Evolutionary conservation across 2,888 invertebrate genomes (phyloP).

Genomic region (Argyra leucocephala): DNA sequence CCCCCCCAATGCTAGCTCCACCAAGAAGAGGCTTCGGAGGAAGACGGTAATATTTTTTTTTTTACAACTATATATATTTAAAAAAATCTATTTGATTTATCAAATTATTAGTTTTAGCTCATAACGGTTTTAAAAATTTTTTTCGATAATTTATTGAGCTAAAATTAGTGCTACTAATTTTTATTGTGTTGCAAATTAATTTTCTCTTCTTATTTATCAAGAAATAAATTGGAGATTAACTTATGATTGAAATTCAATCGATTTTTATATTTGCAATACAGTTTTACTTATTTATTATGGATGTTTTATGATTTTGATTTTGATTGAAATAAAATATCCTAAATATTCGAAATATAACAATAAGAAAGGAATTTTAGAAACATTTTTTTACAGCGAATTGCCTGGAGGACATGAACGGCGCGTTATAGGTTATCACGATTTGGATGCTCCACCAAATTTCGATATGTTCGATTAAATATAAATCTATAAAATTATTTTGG

Average conservation of each 20-base stretch:
- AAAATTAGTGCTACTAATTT: background rate
- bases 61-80: background rate
- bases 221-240: no score
- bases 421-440: constrained; percentile 80
- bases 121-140: background rate
- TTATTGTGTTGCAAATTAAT: background rate
- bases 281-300: background rate
- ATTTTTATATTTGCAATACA: background rate
- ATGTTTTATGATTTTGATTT: background rate
- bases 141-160: background rate
- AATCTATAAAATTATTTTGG: background rate
- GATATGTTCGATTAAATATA: constrained; percentile 53
- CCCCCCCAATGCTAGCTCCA: constrained; percentile 44
- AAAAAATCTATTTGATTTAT: background rate
- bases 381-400: constrained; percentile 49
- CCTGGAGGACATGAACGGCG: constrained; percentile 63
- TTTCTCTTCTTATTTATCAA: background rate
- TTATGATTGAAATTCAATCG: no score
- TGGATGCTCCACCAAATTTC: constrained; percentile 76
- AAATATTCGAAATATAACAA: background rate
- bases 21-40: constrained; percentile 45
- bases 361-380: background rate
- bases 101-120: background rate
- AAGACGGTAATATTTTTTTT: constrained; percentile 28
- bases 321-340: background rate